phyloP scores from a whole-genome alignment of 2,888 invertebrate genomes.

The Orthosia cruda region DNA sequence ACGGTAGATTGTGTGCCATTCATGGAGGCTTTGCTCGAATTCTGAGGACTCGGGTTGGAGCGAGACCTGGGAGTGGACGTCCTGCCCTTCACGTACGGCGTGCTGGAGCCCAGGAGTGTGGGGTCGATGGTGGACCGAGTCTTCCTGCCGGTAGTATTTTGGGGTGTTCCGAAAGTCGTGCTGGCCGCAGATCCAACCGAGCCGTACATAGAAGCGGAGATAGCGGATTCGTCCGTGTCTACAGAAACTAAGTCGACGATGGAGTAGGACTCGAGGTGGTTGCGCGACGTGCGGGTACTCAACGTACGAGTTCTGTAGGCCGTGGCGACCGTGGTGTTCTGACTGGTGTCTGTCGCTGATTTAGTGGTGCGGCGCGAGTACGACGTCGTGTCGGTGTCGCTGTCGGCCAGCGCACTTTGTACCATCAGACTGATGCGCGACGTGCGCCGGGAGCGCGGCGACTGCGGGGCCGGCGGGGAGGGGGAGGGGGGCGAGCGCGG shows the following conservation, averaged over 20 bases:
- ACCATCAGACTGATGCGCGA: slow-evolving; percentile 75
- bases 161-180: slow-evolving; percentile 76
- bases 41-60: slow-evolving; percentile 58
- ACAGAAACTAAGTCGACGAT: slow-evolving; percentile 85
- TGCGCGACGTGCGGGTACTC: slow-evolving; percentile 56
- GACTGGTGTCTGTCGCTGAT: slow-evolving; percentile 50
- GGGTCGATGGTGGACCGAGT: slow-evolving; percentile 75
- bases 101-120: slow-evolving; percentile 77
- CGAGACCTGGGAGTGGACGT: slow-evolving; percentile 61
- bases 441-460: slow-evolving; percentile 65
- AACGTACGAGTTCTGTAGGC: slow-evolving; percentile 71
- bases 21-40: slow-evolving; percentile 44
- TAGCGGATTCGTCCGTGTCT: slow-evolving; percentile 76
- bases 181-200: slow-evolving; percentile 75
- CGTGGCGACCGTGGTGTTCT: slow-evolving; percentile 66
- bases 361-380: slow-evolving; percentile 21
- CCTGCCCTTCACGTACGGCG: slow-evolving; percentile 75
- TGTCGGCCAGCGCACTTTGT: slow-evolving; percentile 71
- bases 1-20: slow-evolving; percentile 42
- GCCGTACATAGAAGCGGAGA: slow-evolving; percentile 77
- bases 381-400: slow-evolving; percentile 14
- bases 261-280: slow-evolving; percentile 82
- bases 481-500: neutral
- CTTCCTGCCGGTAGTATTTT: slow-evolving; percentile 58
- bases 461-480: slow-evolving; percentile 20